Conservation (phyloP, 2,797 vertebrate genomes). For the Alcedo atthis region DNA sequence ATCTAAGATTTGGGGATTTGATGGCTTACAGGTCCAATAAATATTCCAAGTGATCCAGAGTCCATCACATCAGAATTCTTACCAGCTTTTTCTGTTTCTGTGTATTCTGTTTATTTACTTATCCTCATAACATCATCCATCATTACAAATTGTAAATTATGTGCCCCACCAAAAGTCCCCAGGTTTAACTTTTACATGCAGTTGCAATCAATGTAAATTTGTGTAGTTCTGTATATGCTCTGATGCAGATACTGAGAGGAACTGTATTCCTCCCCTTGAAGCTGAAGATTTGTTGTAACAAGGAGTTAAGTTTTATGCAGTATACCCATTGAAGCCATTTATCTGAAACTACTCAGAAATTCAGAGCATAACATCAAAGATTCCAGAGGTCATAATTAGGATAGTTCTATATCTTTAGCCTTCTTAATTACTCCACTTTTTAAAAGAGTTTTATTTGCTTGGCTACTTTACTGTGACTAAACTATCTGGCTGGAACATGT, state of each 20-base stretch:
- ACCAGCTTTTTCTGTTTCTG: neutral
- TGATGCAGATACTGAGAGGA: neutral
- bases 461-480: conserved; percentile 30
- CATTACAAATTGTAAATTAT: neutral
- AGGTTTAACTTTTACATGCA: neutral
- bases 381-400: conserved; percentile 18
- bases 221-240: neutral
- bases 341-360: conserved; percentile 14
- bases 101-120: neutral
- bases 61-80: neutral
- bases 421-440: conserved; percentile 41
- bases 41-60: neutral
- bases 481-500: conserved; percentile 34
- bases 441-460: conserved; percentile 33
- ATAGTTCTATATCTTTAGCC: neutral
- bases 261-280: neutral
- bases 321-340: neutral
- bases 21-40: neutral
- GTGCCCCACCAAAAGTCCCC: neutral
- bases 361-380: neutral
- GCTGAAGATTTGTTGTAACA: neutral
- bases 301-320: neutral
- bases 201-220: neutral
- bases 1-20: neutral
- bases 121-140: neutral